Conservation (phyloP, 1,140 invertebrate species). For the Adelges cooleyi region DNA sequence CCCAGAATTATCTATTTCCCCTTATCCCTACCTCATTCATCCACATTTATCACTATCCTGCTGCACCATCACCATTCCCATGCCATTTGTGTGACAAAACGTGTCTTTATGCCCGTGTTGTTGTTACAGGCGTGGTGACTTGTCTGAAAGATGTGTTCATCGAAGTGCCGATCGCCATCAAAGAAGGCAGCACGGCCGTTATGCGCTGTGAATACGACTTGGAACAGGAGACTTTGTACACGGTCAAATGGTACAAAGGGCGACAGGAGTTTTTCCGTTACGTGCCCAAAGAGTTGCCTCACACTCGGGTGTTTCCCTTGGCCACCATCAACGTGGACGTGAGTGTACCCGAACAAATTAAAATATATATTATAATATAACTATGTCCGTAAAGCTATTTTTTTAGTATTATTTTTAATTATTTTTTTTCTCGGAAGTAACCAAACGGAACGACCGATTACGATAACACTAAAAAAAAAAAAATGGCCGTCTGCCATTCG, state of each 20-base stretch:
- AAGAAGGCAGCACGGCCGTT: conserved; percentile 40
- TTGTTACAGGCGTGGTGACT: conserved; percentile 29
- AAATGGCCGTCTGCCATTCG: too few relatives aligned
- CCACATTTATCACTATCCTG: too few relatives aligned
- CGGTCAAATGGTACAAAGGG: conserved; percentile 74
- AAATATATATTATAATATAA: not conserved
- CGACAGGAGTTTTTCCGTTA: conserved; percentile 63
- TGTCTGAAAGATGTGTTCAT: conserved; percentile 40
- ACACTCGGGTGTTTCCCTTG: conserved; percentile 52
- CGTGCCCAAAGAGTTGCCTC: conserved; percentile 58
- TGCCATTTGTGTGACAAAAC: too few relatives aligned
- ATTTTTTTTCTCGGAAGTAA: not conserved
- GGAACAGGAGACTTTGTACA: conserved; percentile 53
- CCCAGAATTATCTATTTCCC: too few relatives aligned
- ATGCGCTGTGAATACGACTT: conserved; percentile 37
- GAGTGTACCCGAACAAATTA: conserved; percentile 40
- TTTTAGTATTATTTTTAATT: not conserved
- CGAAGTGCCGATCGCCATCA: conserved; percentile 41
- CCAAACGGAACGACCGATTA: conserved; percentile 13
- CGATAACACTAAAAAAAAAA: too few relatives aligned
- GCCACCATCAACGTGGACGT: conserved; percentile 56
- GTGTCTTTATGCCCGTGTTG: too few relatives aligned
- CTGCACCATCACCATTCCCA: too few relatives aligned
- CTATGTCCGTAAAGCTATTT: too few relatives aligned
- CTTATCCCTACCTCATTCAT: too few relatives aligned